A percentile compares a stretch with the other conserved stretches of the same genome.
These are phyloP conservation scores for Dipodomys stephensi DNA, from an alignment of 2,113 vertebrate genomes.

Conservation along the genomic window DNA sequence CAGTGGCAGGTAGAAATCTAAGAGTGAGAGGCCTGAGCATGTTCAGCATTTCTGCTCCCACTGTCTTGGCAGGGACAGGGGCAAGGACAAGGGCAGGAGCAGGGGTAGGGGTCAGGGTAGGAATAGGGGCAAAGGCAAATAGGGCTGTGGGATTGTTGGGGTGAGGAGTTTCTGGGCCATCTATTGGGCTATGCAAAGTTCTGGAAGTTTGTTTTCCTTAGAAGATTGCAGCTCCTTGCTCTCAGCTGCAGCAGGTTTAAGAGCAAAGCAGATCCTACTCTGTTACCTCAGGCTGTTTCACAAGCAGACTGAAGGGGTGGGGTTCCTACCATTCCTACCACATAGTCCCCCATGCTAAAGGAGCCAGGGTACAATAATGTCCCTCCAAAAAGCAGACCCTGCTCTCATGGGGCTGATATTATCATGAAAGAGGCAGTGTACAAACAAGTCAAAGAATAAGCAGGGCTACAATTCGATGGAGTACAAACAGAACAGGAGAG, in stretches of 20 bases:
- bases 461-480: neutral
- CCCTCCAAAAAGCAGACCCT: neutral
- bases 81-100: too few species aligned
- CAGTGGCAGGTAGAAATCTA: neutral
- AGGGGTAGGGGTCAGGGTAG: neutral
- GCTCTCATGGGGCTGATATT: neutral
- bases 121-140: neutral
- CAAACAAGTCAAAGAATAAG: neutral
- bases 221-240: too few species aligned
- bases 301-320: neutral
- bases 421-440: neutral
- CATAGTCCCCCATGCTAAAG: neutral
- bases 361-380: neutral
- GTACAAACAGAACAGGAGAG: neutral
- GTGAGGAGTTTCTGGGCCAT: too few species aligned
- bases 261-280: neutral
- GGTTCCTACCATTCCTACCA: neutral
- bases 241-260: neutral
- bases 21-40: neutral
- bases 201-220: neutral
- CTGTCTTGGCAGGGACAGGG: neutral
- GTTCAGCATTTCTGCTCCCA: neutral
- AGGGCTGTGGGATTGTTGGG: neutral
- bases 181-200: neutral
- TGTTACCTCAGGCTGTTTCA: neutral